Conservation (phyloP, 2,888 invertebrate species). For the Sclerodermus sp. region DNA sequence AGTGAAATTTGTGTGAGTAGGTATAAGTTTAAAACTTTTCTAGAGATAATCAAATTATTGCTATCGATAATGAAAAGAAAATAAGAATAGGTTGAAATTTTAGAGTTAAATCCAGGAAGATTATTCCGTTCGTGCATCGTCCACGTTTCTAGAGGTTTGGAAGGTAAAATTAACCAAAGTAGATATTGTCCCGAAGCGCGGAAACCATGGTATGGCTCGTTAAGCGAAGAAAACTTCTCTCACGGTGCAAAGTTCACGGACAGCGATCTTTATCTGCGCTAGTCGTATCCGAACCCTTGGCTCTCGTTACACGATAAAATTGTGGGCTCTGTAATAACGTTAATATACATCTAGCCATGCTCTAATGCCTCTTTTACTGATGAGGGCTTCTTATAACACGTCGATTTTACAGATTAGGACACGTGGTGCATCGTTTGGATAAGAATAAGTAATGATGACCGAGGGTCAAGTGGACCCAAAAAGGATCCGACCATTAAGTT, state of each 20-base stretch:
- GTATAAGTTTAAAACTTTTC: no score
- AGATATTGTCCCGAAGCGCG: constrained; percentile 33
- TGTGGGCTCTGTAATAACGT: constrained; percentile 26
- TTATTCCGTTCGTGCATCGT: background rate
- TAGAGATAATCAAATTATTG: no score
- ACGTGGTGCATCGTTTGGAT: background rate
- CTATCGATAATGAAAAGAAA: no score
- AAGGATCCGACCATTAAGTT: no score
- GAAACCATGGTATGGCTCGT: constrained; percentile 28
- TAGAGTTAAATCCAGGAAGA: no score
- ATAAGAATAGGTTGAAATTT: no score
- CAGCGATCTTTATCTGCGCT: constrained; percentile 30
- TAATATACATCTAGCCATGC: constrained; percentile 13
- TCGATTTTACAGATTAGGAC: constrained; percentile 5
- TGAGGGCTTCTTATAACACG: background rate
- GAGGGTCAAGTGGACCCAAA: no score
- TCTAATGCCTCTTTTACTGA: no score
- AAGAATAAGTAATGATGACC: no score
- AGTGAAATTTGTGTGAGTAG: no score
- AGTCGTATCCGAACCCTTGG: constrained; percentile 25
- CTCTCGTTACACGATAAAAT: constrained; percentile 34
- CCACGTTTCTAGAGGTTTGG: background rate
- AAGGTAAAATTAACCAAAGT: background rate
- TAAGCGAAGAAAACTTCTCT: constrained; percentile 42
- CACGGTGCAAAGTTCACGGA: constrained; percentile 51